Evolutionary conservation across 2,797 vertebrate species (phyloP), one percentile per base, ranked within the genome.

Genomic region (Lagodon rhomboides): DNA sequence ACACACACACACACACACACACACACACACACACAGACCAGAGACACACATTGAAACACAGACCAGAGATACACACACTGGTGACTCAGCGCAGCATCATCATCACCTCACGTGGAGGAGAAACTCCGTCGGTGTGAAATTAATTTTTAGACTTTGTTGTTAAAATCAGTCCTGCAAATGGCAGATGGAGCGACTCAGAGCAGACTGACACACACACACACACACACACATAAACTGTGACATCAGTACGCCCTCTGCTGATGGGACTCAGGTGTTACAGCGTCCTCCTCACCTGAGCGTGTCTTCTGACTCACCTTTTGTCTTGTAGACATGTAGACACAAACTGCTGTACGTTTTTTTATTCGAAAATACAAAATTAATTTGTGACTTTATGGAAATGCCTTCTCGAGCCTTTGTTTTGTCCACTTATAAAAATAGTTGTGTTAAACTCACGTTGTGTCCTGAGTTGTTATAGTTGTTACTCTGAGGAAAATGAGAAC

Each of bases 51-150:
- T 71, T n/a, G n/a, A n/a, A n/a, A 75, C 74, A 71, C 72, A 80
- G 66, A 78, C 70, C 76, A 63, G 56, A 82, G 53, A 72, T 71
- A 74, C 80, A 79, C 70, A 63, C 62, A 73, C n/a, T 49, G 38
- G 60, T 90, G 87, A 92, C 72, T 92, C 89, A 91, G 60, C n/a
- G 18, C 72, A 65, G 72, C 54, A 4, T 91, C 90, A 90, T 78
- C 80, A 58, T 85, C 85, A 75, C 84, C 85, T 92, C 89, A 91
- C 90, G 90, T 92, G 90, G 87, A 88, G 88, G 87, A 92, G 83
- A 91, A 75, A 87, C 83, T 84, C 76, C 0, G 80, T 88, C 6
- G 73, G 85, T 89, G 82, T 91, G 73, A 89, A 83, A 79, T 80
- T 3, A 62, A 83, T 86, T 88, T 91, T 85, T 86, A 73, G 79